Percentiles rank a stretch among this genome's conserved stretches.
Evolutionary conservation across 2,797 vertebrate genomes (phyloP).

Genomic region (Ceryle rudis): DNA sequence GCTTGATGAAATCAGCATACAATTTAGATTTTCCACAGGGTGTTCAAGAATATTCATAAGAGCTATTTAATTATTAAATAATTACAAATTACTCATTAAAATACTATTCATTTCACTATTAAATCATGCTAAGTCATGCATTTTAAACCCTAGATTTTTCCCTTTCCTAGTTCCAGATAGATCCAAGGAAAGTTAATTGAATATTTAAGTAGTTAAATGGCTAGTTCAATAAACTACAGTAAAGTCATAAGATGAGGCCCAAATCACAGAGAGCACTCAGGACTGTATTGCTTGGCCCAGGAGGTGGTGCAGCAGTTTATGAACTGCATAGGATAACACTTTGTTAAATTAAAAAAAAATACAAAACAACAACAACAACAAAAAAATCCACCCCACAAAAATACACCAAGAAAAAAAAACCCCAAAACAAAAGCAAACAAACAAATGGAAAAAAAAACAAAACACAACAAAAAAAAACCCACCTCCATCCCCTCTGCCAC

Average conservation of each 20-base stretch:
- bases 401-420: too few species aligned
- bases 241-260: not conserved
- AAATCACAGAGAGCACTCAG: not conserved
- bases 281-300: not conserved
- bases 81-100: slow-evolving; percentile 70
- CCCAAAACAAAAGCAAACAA: too few species aligned
- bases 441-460: too few species aligned
- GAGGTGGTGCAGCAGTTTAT: not conserved
- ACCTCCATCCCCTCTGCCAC: too few species aligned
- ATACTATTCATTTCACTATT: slow-evolving; percentile 54
- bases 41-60: slow-evolving; percentile 56
- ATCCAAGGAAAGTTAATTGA: slow-evolving; percentile 48
- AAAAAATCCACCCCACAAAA: too few species aligned
- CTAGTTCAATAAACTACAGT: not conserved
- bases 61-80: slow-evolving; percentile 72
- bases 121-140: slow-evolving; percentile 46
- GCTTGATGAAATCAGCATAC: slow-evolving; percentile 65
- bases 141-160: slow-evolving; percentile 45
- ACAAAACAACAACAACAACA: too few species aligned
- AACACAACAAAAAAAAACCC: too few species aligned
- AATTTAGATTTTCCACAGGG: slow-evolving; percentile 58
- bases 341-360: not conserved
- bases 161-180: slow-evolving; percentile 22
- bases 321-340: not conserved
- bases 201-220: slow-evolving; percentile 43